Evolutionary conservation across 2,888 invertebrate species (phyloP).

Genomic region (Lingula anatina): DNA sequence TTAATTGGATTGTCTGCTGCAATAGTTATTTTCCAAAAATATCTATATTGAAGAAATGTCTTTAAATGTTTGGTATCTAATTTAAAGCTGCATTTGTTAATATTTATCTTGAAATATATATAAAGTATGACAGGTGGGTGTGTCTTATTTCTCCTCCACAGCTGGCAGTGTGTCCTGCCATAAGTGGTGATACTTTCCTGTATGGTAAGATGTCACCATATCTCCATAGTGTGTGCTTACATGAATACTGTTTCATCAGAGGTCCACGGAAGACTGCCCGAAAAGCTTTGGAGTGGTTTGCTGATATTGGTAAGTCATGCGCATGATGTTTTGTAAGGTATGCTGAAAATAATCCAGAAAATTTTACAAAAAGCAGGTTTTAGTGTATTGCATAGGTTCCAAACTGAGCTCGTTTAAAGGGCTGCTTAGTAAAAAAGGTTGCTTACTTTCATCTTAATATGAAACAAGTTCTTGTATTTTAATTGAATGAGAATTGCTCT

Average conservation of each 20-base stretch:
- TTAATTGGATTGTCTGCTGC: too few species aligned
- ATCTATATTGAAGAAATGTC: too few species aligned
- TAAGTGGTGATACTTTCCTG: constrained; percentile 31
- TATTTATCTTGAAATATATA: background rate
- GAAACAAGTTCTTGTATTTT: too few species aligned
- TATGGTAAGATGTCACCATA: constrained; percentile 43
- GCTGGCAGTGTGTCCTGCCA: constrained; percentile 37
- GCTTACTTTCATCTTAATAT: too few species aligned
- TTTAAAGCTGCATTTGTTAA: background rate
- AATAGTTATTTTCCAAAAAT: too few species aligned
- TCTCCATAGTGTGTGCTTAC: constrained; percentile 31
- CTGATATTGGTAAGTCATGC: constrained; percentile 26
- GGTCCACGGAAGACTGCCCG: constrained; percentile 37
- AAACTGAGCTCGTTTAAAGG: too few species aligned
- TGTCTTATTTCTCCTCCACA: constrained; percentile 11
- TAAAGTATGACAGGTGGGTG: background rate
- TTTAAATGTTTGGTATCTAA: background rate
- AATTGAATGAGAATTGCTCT: too few species aligned
- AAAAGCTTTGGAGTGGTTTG: constrained; percentile 38
- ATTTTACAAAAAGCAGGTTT: too few species aligned
- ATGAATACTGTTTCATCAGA: constrained; percentile 45
- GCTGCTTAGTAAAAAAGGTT: too few species aligned
- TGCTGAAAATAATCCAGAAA: background rate
- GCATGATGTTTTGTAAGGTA: background rate
- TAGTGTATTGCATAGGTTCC: too few species aligned